Conservation (phyloP, 2,888 invertebrate genomes). For the Acanthosepion esculentum region DNA sequence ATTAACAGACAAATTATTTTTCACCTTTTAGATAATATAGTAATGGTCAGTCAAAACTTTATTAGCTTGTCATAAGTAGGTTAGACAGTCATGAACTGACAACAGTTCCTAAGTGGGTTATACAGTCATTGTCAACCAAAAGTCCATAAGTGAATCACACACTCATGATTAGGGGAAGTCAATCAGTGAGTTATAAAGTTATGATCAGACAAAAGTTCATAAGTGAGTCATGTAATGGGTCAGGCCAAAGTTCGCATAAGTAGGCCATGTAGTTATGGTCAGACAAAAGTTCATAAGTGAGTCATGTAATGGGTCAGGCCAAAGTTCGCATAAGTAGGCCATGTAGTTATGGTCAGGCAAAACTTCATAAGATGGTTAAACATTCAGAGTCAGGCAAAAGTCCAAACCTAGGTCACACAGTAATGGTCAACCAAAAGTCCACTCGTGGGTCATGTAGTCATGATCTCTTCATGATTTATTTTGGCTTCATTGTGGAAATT, state of each 20-base stretch:
- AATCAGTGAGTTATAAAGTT: too few species aligned
- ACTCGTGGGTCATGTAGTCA: too few species aligned
- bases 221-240: too few species aligned
- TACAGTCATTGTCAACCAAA: neutral
- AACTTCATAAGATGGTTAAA: too few species aligned
- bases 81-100: too few species aligned
- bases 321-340: neutral
- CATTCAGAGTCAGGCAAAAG: too few species aligned
- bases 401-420: too few species aligned
- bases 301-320: neutral
- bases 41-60: neutral
- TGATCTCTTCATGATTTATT: neutral
- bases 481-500: too few species aligned
- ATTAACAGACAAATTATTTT: slow-evolving; percentile 22
- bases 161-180: too few species aligned
- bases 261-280: neutral
- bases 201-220: too few species aligned
- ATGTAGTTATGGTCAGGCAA: neutral
- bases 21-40: neutral
- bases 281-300: neutral
- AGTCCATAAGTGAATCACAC: neutral
- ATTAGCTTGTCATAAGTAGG: too few species aligned
- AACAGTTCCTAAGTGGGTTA: neutral
- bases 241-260: neutral
- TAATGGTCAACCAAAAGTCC: neutral